Evolutionary conservation across 2,113 vertebrate genomes (phyloP).

Genomic region (Hippopotamus amphibius): DNA sequence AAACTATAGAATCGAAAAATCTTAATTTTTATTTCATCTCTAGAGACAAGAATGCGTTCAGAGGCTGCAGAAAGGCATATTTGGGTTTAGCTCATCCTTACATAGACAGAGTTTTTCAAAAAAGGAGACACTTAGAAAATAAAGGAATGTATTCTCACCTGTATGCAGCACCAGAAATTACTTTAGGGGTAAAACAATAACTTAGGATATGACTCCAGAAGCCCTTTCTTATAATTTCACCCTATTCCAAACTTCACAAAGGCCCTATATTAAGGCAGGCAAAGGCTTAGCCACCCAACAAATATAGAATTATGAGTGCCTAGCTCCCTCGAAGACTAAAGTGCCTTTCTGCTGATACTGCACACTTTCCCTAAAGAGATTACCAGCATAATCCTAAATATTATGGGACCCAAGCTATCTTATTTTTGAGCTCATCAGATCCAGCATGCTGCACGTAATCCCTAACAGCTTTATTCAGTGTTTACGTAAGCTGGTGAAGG

Average conservation of each 20-base stretch:
- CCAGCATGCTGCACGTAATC: slow-evolving; percentile 90
- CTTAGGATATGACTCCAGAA: slow-evolving; percentile 53
- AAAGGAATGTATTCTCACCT: neutral
- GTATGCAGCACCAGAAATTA: neutral
- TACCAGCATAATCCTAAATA: slow-evolving; percentile 96
- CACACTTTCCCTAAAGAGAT: slow-evolving; percentile 97
- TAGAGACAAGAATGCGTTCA: too few relatives aligned
- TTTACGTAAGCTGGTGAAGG: slow-evolving; percentile 84
- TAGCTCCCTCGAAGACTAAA: slow-evolving; percentile 75
- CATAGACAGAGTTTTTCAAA: neutral
- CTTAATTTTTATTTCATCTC: slow-evolving; percentile 37
- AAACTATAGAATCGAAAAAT: slow-evolving; percentile 10
- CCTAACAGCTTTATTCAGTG: slow-evolving; percentile 85
- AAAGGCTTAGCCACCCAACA: slow-evolving; percentile 63
- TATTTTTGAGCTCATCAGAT: slow-evolving; percentile 92
- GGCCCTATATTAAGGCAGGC: neutral
- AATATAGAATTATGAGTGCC: slow-evolving; percentile 69
- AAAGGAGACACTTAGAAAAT: neutral
- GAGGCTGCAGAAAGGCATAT: neutral
- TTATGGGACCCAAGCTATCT: slow-evolving; percentile 90
- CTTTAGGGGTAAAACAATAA: slow-evolving; percentile 56
- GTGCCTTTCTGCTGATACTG: slow-evolving; percentile 92
- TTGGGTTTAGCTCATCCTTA: neutral
- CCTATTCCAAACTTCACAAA: neutral
- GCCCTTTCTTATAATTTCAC: neutral